Evolutionary conservation across 2,888 invertebrate species (phyloP).

Genomic region (Tenodera sinensis): DNA sequence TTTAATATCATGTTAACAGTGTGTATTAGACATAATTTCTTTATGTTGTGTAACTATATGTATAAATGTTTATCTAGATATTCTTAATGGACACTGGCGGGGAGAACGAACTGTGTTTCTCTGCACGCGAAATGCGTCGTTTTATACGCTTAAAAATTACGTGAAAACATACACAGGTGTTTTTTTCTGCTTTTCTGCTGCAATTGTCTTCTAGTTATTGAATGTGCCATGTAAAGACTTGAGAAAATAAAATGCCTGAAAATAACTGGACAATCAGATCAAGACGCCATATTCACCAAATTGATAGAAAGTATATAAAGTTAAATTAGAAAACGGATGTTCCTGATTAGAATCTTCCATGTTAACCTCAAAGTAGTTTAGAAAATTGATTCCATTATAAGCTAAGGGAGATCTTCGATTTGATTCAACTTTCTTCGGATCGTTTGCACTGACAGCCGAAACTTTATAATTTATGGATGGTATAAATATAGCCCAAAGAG

Average conservation of each 20-base stretch:
- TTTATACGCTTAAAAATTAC: not conserved
- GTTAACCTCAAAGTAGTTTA: not conserved
- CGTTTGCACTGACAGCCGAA: no score
- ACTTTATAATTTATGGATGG: not conserved
- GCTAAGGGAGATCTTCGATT: not conserved
- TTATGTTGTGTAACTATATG: not conserved
- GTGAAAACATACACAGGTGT: not conserved
- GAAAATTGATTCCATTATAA: not conserved
- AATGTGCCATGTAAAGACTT: not conserved
- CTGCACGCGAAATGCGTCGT: not conserved
- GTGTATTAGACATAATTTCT: not conserved
- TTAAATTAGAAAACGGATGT: not conserved
- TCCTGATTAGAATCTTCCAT: not conserved
- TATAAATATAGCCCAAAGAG: not conserved
- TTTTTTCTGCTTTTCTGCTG: not conserved
- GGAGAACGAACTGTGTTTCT: not conserved
- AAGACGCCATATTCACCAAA: not conserved
- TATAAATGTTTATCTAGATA: not conserved
- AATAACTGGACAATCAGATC: not conserved
- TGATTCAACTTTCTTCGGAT: not conserved
- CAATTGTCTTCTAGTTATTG: not conserved
- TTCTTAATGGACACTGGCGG: not conserved
- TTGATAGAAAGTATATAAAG: not conserved
- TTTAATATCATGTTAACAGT: not conserved
- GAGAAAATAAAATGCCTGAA: not conserved